Base-by-base conservation (phyloP, 2,113 vertebrate genomes). In the Pithys albifrons region DNA sequence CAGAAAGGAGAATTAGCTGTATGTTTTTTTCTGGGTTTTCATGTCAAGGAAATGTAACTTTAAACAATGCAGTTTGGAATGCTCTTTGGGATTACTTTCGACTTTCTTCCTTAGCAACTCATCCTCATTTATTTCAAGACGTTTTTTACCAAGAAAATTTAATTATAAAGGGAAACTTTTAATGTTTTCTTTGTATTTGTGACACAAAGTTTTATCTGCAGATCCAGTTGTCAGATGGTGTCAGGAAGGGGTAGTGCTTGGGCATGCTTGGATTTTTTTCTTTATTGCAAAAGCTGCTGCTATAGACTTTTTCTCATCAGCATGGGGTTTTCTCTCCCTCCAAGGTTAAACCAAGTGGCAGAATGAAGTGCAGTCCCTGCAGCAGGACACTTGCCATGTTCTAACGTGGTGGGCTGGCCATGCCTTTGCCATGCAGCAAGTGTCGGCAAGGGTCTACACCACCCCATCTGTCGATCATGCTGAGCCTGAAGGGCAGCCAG, bases 1-100 rank as follows among this genome's bases (percentile, higher is more conserved):
- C 85, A 96, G 93, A 88, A 92, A 95, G 64, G 75, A 90, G 89
- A 95, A 88, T 49, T 84, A 93, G 71, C 74, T 78, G 78, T 91
- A 16, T 81, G 19, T 1, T 89, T 94, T 96, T 96, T 95, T 66
- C 64, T 96, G 28, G 17, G 27, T 94, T 97, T 95, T 96, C 66
- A 45, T 85, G 72, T 96, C 87, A 95, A 96, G 86, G 88, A 95
- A 96, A 81, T 95, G 48, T 78, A 74, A 92, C 88, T 96, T 96
- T 94, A 94, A 94, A 86, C 80, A 97, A n/a, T 88, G 55, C 12
- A 39, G 19, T 94, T 86, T 85, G 49, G 31, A 71, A 93, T 71
- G 22, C 78, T 94, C 77, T 80, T 92, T 66, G 85, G 73, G 54
- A 89, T 73, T 83, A 72, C 91, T 57, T 93, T 82, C 37, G 9